Base-by-base conservation (phyloP, 2,113 vertebrate genomes). In the Fulica atra region DNA sequence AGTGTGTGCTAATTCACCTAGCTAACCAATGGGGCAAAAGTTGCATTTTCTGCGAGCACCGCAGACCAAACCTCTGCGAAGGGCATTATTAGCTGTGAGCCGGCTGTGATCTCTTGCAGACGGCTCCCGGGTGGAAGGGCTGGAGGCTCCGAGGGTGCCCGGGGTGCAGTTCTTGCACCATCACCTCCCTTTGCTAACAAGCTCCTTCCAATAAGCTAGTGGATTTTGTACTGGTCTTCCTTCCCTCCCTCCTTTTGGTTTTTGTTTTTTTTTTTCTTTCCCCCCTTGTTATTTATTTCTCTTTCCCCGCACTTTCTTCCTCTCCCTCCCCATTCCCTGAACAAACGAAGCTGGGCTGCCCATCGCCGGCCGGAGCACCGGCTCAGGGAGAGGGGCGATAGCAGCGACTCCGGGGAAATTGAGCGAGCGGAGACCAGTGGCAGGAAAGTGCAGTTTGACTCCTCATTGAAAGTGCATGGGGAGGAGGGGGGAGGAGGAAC, bases 1-100 rank as follows among this genome's bases (percentile, higher is more conserved):
- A 99, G 99, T 99, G 98, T 98, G 98, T 98, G 98, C 98, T 98
- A 98, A 99, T 99, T 99, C 98, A 99, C 99, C 99, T 99, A 99
- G 98, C 91, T 98, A 99, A 98, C 99, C 98, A 99, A 99, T 98
- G 96, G 98, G 98, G 98, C 98, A 98, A 99, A 99, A 98, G 98
- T 98, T 98, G 97, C 96, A 90, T 98, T 98, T 98, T 98, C 96
- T 95, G 94, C 94, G 57, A 87, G 91, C 93, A 96, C 94, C 38
- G 90, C 97, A 96, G 97, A 95, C 94, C 95, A 93, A 95, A 94
- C 91, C 86, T 66, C 91, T 54, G 87, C 94, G 86, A 94, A 81
- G 70, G 91, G 87, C 94, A 93, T 92, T 96, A 86, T 97, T 85
- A 92, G 51, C 87, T 76, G 93, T 36, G 93, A 86, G 81, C 76